Base-by-base conservation (phyloP, 2,888 invertebrate species). In the Dichetophora obliterata region DNA sequence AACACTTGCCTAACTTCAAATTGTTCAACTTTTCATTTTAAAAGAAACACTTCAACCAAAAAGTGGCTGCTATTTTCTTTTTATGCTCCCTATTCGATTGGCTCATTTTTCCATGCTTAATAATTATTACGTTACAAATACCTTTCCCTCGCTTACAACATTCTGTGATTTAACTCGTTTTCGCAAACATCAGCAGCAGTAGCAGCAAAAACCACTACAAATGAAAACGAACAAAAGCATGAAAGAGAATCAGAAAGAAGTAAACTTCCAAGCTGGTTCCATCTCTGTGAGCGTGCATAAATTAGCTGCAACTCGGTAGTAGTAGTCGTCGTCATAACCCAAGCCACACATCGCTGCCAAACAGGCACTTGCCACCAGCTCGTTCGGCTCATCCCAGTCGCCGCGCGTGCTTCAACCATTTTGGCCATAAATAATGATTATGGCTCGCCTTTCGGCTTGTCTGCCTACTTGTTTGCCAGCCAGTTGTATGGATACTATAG, bases 331-430 rank as follows among this genome's bases (percentile, higher is more conserved):
- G 43, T 2, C 14, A 14, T 11, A 43, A 14, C 19, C 16, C 37
- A 37, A 37, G 34, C 50, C 59, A 24, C 4, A 43, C 43, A 43
- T 6, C 3, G 43, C 14, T 43, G 43, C 11, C 43, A 43, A 43
- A 43, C 43, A 43, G 43, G 43, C 43, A 14, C 11, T 43, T 43
- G 43, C 43, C 14, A 14, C 11, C 43, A 43, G 43, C 43, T 43
- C 43, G 43, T 43, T 43, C 11, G 43, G 14, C 43, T 43, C 43
- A 43, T 43, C 43, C 43, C 43, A 14, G 22, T 16, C 22, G 59
- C 57, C 11, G 24, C 59, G 74, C 74, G 68, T 43, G 43, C 50
- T 63, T 79, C 79, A 73, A 78, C 73, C 83, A 79, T 76, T 82
- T 81, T 79, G 59, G 59, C 27, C 59, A 59, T 59, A 59, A 59